Base-by-base conservation (phyloP, 2,797 vertebrate species). In the Pelochelys cantorii region DNA sequence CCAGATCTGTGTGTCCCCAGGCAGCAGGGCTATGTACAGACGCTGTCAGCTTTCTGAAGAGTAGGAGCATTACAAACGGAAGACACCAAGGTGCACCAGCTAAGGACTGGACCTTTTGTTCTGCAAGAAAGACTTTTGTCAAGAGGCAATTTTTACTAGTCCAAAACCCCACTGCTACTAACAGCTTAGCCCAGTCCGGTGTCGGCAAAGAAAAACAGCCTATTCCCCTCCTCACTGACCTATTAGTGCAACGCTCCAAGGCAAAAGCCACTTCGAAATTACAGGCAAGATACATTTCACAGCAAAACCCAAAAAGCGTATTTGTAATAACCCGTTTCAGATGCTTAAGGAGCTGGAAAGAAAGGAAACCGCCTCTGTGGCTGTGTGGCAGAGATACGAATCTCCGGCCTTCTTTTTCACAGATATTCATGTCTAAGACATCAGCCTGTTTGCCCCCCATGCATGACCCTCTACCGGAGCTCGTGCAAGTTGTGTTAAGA, bases 401-500 rank as follows among this genome's bases (percentile, higher is more conserved):
- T 84, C 83, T 84, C 7, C 29, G 77, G 85, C 54, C 87, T 71
- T 23, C 86, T 34, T 2, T 8, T 86, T 87, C 87, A 54, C 56
- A 0, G 74, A 2, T 25, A 37, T 83, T 57, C 54, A 22, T 0
- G 0, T 0, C 7, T 74, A 60, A 84, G 80, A 81, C 12, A 27
- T 3, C 90, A 79, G 86, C 23, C 52, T 2, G 0, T 1, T 2
- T 85, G 91, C 54, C 88, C 74, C 79, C 91, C 0, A 1, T 4
- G 77, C 53, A 80, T 78, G 94, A 95, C 37, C 92, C 86, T 65
- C 68, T 55, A 7, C 84, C 0, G 0, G 0, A 0, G 86, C 79
- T 80, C 52, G 37, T 2, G 52, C 90, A 59, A 86, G 86, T 84
- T 52, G 62, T 37, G 77, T 23, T 84, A 53, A 78, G 62, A 84